Base-by-base conservation (phyloP, 1,140 invertebrate genomes). In the Pachyrhynchus sulphureomaculatus region DNA sequence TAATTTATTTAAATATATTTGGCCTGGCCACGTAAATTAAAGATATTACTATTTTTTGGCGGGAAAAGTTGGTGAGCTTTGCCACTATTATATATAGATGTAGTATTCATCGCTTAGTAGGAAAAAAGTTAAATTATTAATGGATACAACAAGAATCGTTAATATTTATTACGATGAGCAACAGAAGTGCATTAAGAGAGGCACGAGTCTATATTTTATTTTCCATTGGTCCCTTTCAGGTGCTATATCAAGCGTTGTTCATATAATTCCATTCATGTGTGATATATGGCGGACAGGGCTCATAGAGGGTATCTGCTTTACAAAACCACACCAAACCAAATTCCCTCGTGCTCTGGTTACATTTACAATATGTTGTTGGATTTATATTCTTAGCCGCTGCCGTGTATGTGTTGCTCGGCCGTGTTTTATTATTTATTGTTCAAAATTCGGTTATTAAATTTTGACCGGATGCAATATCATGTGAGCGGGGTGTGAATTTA, bases 311-410 rank as follows among this genome's bases (percentile, higher is more conserved):
- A 52, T 52, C 49, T 52, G 33, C 32, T 36, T 52, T 52, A 36
- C 36, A 32, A 52, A 37, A 52, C 32, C 49, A 52, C 49, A 37
- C 15, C 20, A 24, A 52, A 52, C 34, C 49, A 21, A 52, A 36
- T 37, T 37, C 49, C 49, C 33, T 18, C 32, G 32, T 23, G 17
- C 33, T n/a, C n/a, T n/a, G 32, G 34, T 33, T 52, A 53, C 51
- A 41, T 53, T 41, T 41, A 41, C 51, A 53, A 53, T 53, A 53
- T 53, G 51, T 53, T 53, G 51, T 41, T 18, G 51, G 51, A 53
- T 53, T 53, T 53, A 53, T 53, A 53, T 33, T 53, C 51, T 53
- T 53, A 41, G 15, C 21, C 36, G 32, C 41, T 29, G 15, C 21
- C 36, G 32, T 9, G 2, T 41, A 18, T 41, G 20, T 41, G 51